Evolutionary conservation across 1,140 invertebrate species (phyloP), one percentile per base, ranked within the genome.

Genomic region (Antheraea mylitta): DNA sequence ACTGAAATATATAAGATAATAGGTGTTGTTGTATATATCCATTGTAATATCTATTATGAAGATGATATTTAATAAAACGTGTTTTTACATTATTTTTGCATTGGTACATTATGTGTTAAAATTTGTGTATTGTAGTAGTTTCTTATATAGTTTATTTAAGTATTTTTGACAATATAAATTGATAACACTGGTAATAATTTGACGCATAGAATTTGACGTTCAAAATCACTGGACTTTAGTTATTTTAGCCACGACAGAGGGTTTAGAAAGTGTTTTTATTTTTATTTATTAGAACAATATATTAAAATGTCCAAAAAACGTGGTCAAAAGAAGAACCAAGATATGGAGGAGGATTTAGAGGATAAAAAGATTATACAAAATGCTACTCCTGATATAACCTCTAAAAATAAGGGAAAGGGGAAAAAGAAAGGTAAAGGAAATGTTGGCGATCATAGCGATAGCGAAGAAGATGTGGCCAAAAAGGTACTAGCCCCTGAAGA

Each of bases 261-360:
- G 59, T 10, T 60, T 60, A 10, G 3, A 60, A 60, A 22, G 13
- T 61, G 6, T 61, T 36, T 22, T 61, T 36, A 30, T 16, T 30
- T 61, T 22, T 61, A 30, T 13, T 61, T 61, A 6, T 53, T 53
- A 13, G 16, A 22, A 61, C 9, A 6, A 61, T 18, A 30, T 16
- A 61, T 36, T 8, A 75, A 73, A 53, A 94, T 94, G 94, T 94
- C 94, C 10, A 95, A 95, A 83, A 94, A 94, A 82, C 94, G 92
- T 75, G 93, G 93, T 48, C 93, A 92, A 71, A 95, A 94, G 78
- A 95, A 95, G 79, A 94, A 94, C 68, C 90, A 93, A 76, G 93
- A 94, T 73, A 82, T 93, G 6, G 93, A 94, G 74, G 93, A 94
- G 19, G 94, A 95, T 71, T 89, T 93, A 61, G 93, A 94, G 42